Evolutionary conservation across 2,797 vertebrate species (phyloP), one percentile per base, ranked within the genome.

Genomic region (Epinephelus malabaricus): DNA sequence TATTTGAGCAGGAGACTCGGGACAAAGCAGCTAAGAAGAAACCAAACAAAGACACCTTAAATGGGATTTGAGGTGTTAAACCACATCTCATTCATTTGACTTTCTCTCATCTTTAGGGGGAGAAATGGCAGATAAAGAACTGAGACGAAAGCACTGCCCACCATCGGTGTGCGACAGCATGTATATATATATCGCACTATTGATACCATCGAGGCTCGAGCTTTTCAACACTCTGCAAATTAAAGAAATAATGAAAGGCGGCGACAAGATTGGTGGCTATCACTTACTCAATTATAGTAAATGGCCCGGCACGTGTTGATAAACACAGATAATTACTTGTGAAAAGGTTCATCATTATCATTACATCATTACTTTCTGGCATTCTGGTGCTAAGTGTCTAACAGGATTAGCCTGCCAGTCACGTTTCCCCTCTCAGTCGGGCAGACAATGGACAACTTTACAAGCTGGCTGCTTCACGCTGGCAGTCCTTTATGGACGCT

Each of bases 21-120:
- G 88, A 94, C 92, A 94, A 95, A 93, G 93, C 91, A 86, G 92
- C 89, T 92, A 92, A 93, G 92, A 91, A 86, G 86, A 92, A 91
- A 70, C 84, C 92, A 92, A 93, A 95, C 94, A 94, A 90, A 92
- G 90, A 66, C 82, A 91, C 89, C 85, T 92, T 92, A 86, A 90
- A 93, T 88, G 86, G 89, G 92, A 93, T 90, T 92, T 92, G 83
- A 76, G 81, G 87, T 92, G 89, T 91, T 93, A 91, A 93, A 90
- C 83, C 88, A 86, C 86, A 86, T 87, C 89, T 92, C 74, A 85
- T 82, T 93, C 88, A 82, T 87, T 77, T 73, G 65, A 84, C 85
- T 86, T 86, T 88, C 65, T 82, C 27, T 15, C 63, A 46, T 76
- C 69, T 74, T 71, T 15, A 27, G 21, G 66, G 60, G 49, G 17